Conservation (phyloP, 2,113 vertebrate genomes). For the Pteronura brasiliensis region DNA sequence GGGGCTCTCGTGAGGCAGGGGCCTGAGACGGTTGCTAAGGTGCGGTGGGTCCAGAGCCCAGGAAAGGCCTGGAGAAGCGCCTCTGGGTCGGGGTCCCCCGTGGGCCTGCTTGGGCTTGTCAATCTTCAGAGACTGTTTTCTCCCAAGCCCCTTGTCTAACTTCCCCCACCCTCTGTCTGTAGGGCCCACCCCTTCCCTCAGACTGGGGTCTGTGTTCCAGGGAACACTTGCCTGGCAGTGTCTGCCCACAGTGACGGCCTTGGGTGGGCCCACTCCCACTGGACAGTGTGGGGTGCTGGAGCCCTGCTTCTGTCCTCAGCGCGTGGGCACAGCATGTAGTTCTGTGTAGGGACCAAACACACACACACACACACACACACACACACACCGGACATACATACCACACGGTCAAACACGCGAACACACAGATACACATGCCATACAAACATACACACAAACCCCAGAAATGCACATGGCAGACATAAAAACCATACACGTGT, state of each 20-base stretch:
- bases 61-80: too few relatives aligned
- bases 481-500: not conserved
- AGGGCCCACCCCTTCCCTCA: not conserved
- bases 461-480: not conserved
- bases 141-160: too few relatives aligned
- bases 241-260: not conserved
- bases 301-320: not conserved
- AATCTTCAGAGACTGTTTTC: not conserved
- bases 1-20: not conserved
- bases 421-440: not conserved
- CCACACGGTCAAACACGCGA: not conserved
- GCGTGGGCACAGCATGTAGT: not conserved
- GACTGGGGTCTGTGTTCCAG: not conserved
- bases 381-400: too few relatives aligned
- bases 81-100: fast-evolving
- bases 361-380: too few relatives aligned
- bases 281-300: not conserved
- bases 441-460: not conserved
- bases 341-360: not conserved
- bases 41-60: fast-evolving
- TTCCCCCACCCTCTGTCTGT: fast-evolving
- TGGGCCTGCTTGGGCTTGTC: not conserved
- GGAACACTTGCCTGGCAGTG: not conserved
- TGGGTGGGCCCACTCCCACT: not conserved
- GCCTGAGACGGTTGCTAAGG: fast-evolving